These are phyloP conservation scores for Actenoides hombroni DNA, from an alignment of 2,113 vertebrate species.

Conservation along the genomic window DNA sequence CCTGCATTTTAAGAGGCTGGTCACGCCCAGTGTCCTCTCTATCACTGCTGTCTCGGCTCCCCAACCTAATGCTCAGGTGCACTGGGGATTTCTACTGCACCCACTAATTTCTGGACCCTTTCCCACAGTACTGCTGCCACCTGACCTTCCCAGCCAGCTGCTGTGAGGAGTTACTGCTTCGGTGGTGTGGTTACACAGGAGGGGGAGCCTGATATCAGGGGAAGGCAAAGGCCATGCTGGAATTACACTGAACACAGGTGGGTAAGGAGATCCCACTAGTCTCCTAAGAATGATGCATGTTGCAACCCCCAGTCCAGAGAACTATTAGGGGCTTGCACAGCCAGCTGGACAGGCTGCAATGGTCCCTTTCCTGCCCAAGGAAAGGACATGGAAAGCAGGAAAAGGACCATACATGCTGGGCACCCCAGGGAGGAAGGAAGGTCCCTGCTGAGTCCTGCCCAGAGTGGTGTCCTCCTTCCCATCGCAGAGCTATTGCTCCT, in stretches of 20 bases:
- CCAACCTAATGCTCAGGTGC: background rate
- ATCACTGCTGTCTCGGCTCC: background rate
- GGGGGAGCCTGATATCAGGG: background rate
- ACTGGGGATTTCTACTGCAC: background rate
- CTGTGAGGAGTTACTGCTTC: background rate
- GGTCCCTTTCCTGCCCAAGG: background rate
- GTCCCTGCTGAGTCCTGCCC: background rate
- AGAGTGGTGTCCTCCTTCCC: background rate
- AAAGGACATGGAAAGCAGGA: background rate
- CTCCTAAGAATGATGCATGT: background rate
- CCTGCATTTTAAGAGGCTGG: background rate
- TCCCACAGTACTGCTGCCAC: background rate
- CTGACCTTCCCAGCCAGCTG: background rate
- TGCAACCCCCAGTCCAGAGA: background rate
- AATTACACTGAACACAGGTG: background rate
- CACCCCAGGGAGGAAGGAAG: background rate
- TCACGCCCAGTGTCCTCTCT: background rate
- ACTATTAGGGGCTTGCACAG: background rate
- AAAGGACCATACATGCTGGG: background rate
- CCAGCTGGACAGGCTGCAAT: background rate
- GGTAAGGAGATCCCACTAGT: background rate
- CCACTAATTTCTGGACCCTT: background rate
- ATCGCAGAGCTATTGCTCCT: constrained; percentile 44
- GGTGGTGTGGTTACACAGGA: fast-evolving
- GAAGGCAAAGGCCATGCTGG: background rate